Evolutionary conservation across 2,888 invertebrate species (phyloP), one percentile per base, ranked within the genome.

Genomic region (Metellina segmentata): DNA sequence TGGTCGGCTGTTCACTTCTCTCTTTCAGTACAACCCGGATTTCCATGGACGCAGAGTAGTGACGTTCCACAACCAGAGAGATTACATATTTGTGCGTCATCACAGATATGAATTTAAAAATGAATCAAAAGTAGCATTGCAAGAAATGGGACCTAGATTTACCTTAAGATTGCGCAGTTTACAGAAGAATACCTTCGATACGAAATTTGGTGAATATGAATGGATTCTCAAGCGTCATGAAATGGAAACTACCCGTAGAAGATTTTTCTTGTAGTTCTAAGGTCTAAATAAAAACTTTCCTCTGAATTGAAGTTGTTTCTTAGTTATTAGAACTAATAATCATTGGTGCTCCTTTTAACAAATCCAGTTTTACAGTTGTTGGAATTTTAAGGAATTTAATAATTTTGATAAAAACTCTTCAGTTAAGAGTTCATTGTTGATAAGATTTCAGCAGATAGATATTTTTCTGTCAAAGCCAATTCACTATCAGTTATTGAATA

Each of bases 31-130:
- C 95, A 97, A 98, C 95, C 99, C 99, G 0, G 97, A 99, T 95
- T 99, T 99, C 95, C 96, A 96, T 93, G 99, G 99, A 0, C 96
- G 98, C 6, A 96, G 99, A 93, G 98, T 97, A 0, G 98, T 98
- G 93, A 99, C 99, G 53, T 99, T 99, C 95, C 99, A 99, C 95
- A 99, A 99, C 95, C 99, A 99, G 95, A 96, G 99, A 92, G 99
- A 99, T 96, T 99, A 98, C 95, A 98, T 99, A 94, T 99, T 99
- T 96, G 99, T 99, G 95, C 96, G 99, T 90, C 99, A 99, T 95
- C 99, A 99, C 95, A 96, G 98, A 97, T 97, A 94, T 85, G 97
- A 98, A 94, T 98, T 99, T 95, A 97, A 98, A 75, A 95, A 96
- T 93, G 96, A 96, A 16, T 95, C 96, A 93, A 96, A 95, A 94